Percentiles rank a stretch among this genome's conserved stretches.
Conservation (phyloP, 2,113 vertebrate species). For the Catharus fuscescens region DNA sequence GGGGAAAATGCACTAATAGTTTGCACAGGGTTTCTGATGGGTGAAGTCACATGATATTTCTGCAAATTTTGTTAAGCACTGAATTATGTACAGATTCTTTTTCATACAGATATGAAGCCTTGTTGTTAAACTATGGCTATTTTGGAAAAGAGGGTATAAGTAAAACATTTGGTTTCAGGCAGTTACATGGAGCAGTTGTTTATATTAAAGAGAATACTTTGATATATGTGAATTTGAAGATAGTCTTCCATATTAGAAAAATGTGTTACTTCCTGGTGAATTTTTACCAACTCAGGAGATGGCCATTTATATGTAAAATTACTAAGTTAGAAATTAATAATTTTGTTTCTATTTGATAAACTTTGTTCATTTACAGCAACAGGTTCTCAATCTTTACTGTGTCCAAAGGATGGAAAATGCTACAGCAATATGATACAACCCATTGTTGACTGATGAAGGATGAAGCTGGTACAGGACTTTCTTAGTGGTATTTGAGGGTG, state of each 20-base stretch:
- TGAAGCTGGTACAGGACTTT: slow-evolving; percentile 52
- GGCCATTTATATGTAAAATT: background rate
- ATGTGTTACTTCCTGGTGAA: background rate
- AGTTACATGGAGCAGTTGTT: background rate
- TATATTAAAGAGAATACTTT: background rate
- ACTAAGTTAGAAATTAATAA: background rate
- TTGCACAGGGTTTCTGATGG: background rate
- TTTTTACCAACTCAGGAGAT: background rate
- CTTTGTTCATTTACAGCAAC: slow-evolving; percentile 26
- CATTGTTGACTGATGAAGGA: slow-evolving; percentile 69
- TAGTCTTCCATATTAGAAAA: background rate
- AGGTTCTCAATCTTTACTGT: slow-evolving; percentile 66
- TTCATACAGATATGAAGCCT: background rate
- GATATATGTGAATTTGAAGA: background rate
- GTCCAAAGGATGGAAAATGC: slow-evolving; percentile 71
- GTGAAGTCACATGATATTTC: background rate
- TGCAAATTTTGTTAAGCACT: background rate
- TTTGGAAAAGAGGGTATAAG: background rate
- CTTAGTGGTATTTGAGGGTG: slow-evolving; percentile 71
- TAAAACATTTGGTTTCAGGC: background rate
- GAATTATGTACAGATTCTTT: background rate
- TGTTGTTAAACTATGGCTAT: background rate
- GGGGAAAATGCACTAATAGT: background rate
- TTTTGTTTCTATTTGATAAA: background rate
- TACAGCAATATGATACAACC: slow-evolving; percentile 42